Base-by-base conservation (phyloP, 2,888 invertebrate genomes). In the Ophion slaviceki region DNA sequence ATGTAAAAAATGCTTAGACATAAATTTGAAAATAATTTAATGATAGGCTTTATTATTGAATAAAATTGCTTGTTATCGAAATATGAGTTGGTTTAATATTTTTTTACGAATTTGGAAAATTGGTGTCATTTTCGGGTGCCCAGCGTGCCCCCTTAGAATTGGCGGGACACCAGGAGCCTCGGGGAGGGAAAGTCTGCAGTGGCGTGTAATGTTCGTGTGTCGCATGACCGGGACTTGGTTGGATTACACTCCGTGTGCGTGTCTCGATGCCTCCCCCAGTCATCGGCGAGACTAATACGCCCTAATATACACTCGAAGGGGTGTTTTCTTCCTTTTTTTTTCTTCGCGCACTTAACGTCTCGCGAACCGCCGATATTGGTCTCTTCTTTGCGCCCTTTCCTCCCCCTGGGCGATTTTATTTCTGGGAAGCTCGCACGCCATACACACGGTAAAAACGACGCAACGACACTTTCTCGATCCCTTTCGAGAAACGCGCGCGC, bases 161-260 rank as follows among this genome's bases (percentile, higher is more conserved):
- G 24, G 20, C 32, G 36, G 36, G 59, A 20, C 67, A 59, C 24
- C 71, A 36, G 32, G 45, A 68, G 53, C 53, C 68, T 59, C 78
- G 24, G 61, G 47, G 70, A 80, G 68, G 67, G 68, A 64, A 79
- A 78, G 20, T 84, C 86, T 82, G 82, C 59, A 80, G 82, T 87
- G 80, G 87, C 86, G 86, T 87, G 87, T 77, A 78, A 62, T 71
- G 47, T 71, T 76, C 71, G 70, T 71, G 71, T 67, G 84, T 86
- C 82, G 86, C 87, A 87, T 87, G 87, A 86, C 80, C 78, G 66
- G 47, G 72, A 68, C 68, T 36, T 10, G n/a, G 40, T 62, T 78
- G 81, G 80, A 86, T 86, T 84, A 81, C 80, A 81, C 62, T 68
- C 67, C 61, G 59, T 79, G 84, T 86, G 86, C 86, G 86, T 86